Conservation (phyloP, 2,797 vertebrate genomes). For the Podargus strigoides region DNA sequence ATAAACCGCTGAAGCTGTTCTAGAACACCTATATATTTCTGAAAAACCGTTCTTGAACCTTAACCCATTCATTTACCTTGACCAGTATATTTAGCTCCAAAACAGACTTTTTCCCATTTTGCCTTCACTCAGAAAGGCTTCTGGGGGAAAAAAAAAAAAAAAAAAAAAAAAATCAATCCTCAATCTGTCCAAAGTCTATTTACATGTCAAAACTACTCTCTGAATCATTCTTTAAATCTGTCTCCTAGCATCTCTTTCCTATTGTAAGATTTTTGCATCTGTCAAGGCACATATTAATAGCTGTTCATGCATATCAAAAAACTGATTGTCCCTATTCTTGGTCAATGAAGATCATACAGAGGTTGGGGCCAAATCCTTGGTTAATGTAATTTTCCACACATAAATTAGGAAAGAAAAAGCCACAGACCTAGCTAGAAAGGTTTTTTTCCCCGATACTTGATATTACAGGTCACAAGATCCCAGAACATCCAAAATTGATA, state of each 20-base stretch:
- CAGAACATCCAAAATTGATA: neutral
- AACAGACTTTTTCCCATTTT: neutral
- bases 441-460: neutral
- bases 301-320: neutral
- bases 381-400: neutral
- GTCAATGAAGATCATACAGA: neutral
- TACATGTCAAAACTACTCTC: neutral
- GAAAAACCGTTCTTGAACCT: neutral
- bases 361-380: neutral
- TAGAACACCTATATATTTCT: neutral
- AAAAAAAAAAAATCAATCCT: neutral
- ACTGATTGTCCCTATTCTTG: neutral
- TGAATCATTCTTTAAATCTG: neutral
- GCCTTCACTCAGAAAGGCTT: neutral
- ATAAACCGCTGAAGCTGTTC: neutral
- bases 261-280: neutral
- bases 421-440: neutral
- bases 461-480: neutral
- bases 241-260: neutral
- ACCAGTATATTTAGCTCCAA: neutral
- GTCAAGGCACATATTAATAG: neutral
- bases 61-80: neutral
- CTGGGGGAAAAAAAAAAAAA: no score
- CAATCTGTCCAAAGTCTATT: neutral
- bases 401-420: neutral